These are phyloP conservation scores for Hippocampus mohnikei DNA, from an alignment of 2,113 vertebrate genomes.

Conservation along the genomic window DNA sequence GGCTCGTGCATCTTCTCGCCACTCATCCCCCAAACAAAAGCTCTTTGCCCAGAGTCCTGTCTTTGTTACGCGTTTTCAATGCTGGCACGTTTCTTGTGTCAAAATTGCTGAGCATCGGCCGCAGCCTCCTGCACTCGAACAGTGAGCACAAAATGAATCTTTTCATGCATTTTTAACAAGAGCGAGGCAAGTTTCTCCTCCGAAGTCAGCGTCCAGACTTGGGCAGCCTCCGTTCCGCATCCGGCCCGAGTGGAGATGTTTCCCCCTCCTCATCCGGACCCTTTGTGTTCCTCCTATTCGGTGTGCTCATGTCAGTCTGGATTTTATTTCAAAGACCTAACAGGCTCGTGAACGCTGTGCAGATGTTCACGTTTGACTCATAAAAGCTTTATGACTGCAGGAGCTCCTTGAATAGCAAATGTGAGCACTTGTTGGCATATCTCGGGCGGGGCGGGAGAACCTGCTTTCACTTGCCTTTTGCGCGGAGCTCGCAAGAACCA, in stretches of 20 bases:
- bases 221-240: neutral
- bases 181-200: neutral
- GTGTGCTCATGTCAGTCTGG: neutral
- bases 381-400: neutral
- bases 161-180: conserved; percentile 55
- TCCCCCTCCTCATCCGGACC: neutral
- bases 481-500: neutral
- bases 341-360: neutral
- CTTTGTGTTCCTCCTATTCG: neutral
- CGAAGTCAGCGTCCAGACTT: neutral
- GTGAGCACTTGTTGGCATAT: neutral
- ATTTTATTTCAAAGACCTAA: neutral
- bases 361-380: neutral
- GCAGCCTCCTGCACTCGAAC: conserved; percentile 43
- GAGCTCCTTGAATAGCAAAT: neutral
- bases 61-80: neutral
- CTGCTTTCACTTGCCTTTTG: neutral
- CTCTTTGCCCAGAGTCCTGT: neutral
- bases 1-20: too few relatives aligned
- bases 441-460: neutral
- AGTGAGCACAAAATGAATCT: conserved; percentile 52
- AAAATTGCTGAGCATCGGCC: conserved; percentile 28
- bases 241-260: neutral
- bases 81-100: neutral
- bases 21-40: too few relatives aligned